Conservation (phyloP, 2,888 invertebrate species). For the Philonicus albiceps region DNA sequence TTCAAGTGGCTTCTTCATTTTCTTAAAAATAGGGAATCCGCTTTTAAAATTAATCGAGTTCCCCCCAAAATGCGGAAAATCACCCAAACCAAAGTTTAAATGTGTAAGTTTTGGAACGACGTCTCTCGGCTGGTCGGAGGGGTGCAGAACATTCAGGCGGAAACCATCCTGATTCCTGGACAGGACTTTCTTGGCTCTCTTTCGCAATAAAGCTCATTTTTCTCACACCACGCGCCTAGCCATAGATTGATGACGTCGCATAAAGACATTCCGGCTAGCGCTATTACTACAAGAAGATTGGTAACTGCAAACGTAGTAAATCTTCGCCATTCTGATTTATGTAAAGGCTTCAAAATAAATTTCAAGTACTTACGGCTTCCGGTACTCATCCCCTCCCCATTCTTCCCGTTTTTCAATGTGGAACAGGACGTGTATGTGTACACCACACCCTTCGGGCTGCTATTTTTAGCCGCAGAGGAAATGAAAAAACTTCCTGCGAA, state of each 20-base stretch:
- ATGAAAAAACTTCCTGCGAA: slow-evolving; percentile 10
- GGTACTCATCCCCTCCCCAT: not conserved
- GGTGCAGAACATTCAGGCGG: not conserved
- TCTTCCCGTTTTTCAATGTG: not conserved
- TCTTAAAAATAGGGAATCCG: not conserved
- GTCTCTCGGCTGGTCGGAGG: not conserved
- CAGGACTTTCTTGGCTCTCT: not conserved
- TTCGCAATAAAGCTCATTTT: not conserved
- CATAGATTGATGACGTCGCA: slow-evolving; percentile 8
- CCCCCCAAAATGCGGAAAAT: not conserved
- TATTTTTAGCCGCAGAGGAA: slow-evolving; percentile 1
- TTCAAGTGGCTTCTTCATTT: not conserved
- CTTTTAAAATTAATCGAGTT: not conserved
- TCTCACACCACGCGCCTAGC: not conserved
- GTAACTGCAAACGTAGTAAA: slow-evolving; percentile 1
- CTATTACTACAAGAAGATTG: slow-evolving; percentile 16
- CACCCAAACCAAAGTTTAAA: not conserved
- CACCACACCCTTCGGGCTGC: not conserved
- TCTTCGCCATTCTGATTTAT: not conserved
- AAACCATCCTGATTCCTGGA: not conserved
- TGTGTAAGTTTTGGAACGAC: not conserved
- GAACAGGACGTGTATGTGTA: not conserved
- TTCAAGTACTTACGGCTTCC: not conserved
- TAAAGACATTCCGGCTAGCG: not conserved
- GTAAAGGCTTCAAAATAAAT: slow-evolving; percentile 7